Evolutionary conservation across 2,797 vertebrate genomes (phyloP).

Genomic region (Ctenopoma multispine): DNA sequence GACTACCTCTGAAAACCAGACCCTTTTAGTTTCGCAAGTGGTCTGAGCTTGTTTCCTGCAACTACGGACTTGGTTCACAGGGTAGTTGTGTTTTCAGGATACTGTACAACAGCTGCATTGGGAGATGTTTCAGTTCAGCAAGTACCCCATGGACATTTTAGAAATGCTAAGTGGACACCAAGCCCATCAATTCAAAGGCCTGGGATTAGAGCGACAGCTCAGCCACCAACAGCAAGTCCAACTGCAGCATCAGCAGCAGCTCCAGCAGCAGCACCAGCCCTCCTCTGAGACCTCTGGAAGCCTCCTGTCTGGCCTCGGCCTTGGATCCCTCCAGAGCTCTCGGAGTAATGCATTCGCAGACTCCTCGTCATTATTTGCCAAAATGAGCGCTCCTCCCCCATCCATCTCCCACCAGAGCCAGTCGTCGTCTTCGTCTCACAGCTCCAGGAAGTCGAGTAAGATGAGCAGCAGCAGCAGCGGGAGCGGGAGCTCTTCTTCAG

Average conservation of each 20-base stretch:
- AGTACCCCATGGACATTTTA: conserved; percentile 89
- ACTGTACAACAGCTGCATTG: conserved; percentile 46
- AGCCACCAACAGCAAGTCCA: conserved; percentile 88
- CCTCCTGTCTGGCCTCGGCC: conserved; percentile 85
- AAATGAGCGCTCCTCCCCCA: conserved; percentile 85
- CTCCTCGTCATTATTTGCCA: conserved; percentile 86
- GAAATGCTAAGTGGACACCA: conserved; percentile 90
- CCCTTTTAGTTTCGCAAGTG: conserved; percentile 23
- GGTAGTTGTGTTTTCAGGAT: conserved; percentile 41
- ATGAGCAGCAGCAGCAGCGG: conserved; percentile 77
- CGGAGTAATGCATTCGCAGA: conserved; percentile 85
- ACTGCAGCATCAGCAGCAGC: conserved; percentile 87
- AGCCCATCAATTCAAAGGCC: conserved; percentile 88
- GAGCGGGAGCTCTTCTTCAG: conserved; percentile 76
- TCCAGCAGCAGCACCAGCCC: conserved; percentile 86
- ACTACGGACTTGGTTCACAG: conserved; percentile 20
- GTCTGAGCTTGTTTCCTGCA: conserved; percentile 37
- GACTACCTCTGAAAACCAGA: conserved; percentile 35
- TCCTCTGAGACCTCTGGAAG: conserved; percentile 80
- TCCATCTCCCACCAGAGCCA: conserved; percentile 85
- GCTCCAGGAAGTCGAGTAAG: conserved; percentile 86
- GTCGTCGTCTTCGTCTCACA: conserved; percentile 83
- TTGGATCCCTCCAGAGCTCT: conserved; percentile 83
- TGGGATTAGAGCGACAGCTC: conserved; percentile 85
- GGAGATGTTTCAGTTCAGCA: conserved; percentile 89